Evolutionary conservation across 92 coral and sea anemone species (phyloP).

Genomic region (Phymanthus crucifer): DNA sequence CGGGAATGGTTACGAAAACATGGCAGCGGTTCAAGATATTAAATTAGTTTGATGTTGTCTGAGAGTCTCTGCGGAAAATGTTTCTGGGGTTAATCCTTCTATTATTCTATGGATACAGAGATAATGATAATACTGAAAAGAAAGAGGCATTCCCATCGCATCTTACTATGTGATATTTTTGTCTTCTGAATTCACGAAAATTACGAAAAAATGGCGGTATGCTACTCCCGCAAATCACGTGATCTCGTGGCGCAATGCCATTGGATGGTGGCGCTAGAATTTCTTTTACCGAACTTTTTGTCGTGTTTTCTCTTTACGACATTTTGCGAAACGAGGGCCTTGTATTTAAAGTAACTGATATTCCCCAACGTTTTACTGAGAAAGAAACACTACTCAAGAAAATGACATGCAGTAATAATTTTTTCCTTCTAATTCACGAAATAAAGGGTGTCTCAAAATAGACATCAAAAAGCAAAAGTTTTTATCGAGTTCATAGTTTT

Average conservation of each 20-base stretch:
- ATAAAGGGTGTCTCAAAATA: not conserved
- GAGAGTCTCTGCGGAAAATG: not conserved
- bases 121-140: too few relatives aligned
- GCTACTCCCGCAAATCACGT: not conserved
- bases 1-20: not conserved
- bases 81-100: not conserved
- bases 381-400: not conserved
- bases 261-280: not conserved
- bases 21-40: conserved; percentile 1
- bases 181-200: not conserved
- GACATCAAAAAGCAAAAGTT: not conserved
- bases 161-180: too few relatives aligned
- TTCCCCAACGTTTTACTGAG: not conserved
- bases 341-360: too few relatives aligned
- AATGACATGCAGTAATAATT: not conserved
- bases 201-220: too few relatives aligned
- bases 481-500: not conserved
- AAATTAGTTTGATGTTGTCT: not conserved
- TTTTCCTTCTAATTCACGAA: not conserved
- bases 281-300: not conserved
- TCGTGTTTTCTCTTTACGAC: too few relatives aligned
- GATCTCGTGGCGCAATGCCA: not conserved
- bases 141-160: too few relatives aligned
- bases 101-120: too few relatives aligned
- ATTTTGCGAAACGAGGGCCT: too few relatives aligned